Percentiles rank a stretch among this genome's conserved stretches.
Evolutionary conservation across 2,797 vertebrate species (phyloP).

Genomic region (Acipenser oxyrinchus): DNA sequence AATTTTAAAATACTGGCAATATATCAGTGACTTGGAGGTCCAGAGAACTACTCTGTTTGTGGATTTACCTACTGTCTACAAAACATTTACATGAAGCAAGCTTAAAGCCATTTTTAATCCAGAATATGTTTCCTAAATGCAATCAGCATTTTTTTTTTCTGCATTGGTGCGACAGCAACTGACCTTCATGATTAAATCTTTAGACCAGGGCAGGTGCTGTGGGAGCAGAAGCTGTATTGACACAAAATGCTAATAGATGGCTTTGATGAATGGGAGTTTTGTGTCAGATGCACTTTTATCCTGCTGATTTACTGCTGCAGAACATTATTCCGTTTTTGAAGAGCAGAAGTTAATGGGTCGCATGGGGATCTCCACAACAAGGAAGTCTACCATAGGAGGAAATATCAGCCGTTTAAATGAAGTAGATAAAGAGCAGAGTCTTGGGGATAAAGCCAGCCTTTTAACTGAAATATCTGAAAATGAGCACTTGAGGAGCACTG

Average conservation of each 20-base stretch:
- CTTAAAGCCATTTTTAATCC: no score
- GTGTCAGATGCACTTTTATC: slow-evolving; percentile 13
- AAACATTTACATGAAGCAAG: no score
- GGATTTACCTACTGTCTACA: no score
- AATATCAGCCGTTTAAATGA: neutral
- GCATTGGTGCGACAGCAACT: slow-evolving; percentile 1
- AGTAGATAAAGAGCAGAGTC: neutral
- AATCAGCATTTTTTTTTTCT: no score
- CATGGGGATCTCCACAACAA: no score
- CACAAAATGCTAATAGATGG: slow-evolving; percentile 15
- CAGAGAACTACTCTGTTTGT: no score
- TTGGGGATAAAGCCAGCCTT: no score
- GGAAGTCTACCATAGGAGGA: neutral
- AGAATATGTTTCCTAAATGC: no score
- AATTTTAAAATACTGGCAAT: no score
- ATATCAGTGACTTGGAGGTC: no score
- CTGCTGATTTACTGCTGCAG: slow-evolving; percentile 1
- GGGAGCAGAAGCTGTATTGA: slow-evolving; percentile 9
- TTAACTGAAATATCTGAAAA: no score
- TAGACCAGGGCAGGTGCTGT: slow-evolving; percentile 8
- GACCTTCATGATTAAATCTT: slow-evolving; percentile 2
- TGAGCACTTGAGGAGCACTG: no score
- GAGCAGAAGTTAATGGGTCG: slow-evolving; percentile 1
- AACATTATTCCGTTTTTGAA: neutral
- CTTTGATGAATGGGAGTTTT: slow-evolving; percentile 2